phyloP scores from a whole-genome alignment of 2,888 invertebrate genomes.

The Pheosia tremula region DNA sequence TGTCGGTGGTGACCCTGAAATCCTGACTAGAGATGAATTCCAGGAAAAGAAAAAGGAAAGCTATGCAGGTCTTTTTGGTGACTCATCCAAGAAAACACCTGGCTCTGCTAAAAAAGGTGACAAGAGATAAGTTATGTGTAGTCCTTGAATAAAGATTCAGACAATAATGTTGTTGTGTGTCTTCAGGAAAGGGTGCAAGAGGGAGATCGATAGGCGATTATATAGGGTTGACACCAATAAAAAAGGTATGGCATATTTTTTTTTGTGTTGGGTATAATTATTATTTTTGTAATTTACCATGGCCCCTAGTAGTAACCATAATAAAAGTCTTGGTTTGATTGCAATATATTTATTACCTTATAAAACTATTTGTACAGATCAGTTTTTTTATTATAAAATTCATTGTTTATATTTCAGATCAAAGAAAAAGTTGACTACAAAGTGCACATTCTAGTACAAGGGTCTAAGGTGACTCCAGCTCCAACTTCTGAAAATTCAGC shows the following conservation, averaged over 20 bases:
- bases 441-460: conserved; percentile 86
- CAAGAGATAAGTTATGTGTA: not conserved
- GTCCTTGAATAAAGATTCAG: not conserved
- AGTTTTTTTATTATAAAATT: not conserved
- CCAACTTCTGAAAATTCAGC: conserved; percentile 22
- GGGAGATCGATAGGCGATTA: conserved; percentile 46
- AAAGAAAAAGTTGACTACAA: conserved; percentile 83
- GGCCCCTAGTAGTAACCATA: too few species aligned
- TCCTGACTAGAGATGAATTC: conserved; percentile 85
- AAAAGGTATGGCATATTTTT: conserved; percentile 49
- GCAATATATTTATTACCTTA: too few species aligned
- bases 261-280: too few species aligned
- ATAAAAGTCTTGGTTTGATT: too few species aligned
- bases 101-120: conserved; percentile 63
- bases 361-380: too few species aligned
- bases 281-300: too few species aligned
- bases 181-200: conserved; percentile 54
- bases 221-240: conserved; percentile 52
- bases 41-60: conserved; percentile 75
- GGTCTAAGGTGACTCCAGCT: conserved; percentile 62
- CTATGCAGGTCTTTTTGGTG: conserved; percentile 76
- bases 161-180: conserved; percentile 3
- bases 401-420: not conserved
- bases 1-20: conserved; percentile 89
- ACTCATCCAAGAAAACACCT: conserved; percentile 61